These are phyloP conservation scores for Arion vulgaris DNA, from an alignment of 1,140 invertebrate species.

Conservation along the genomic window DNA sequence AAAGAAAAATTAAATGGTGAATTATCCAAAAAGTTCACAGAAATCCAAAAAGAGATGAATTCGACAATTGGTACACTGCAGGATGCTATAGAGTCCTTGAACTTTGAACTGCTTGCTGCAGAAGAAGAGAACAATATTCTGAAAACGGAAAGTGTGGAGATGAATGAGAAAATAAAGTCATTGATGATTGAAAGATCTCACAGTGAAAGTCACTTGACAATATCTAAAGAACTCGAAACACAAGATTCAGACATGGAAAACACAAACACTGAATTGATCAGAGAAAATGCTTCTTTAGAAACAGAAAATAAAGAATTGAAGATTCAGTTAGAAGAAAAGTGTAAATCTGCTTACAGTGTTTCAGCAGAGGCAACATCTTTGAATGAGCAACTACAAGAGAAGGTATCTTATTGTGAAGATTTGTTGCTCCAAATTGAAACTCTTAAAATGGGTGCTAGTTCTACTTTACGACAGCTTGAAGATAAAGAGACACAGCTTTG, in stretches of 20 bases:
- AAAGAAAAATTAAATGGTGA: neutral
- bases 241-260: neutral
- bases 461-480: neutral
- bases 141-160: neutral
- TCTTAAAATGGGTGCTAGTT: neutral
- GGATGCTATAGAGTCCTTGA: conserved; percentile 33
- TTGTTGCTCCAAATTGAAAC: neutral
- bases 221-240: neutral
- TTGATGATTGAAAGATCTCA: neutral
- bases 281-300: neutral
- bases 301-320: neutral
- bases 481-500: neutral
- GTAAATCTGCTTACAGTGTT: neutral
- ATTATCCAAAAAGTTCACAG: neutral
- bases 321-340: neutral
- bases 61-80: conserved; percentile 25
- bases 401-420: neutral
- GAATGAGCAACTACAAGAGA: conserved; percentile 7
- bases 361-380: neutral
- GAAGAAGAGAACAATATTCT: conserved; percentile 14
- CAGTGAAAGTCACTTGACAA: neutral
- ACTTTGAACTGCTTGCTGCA: conserved; percentile 21
- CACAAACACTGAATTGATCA: neutral
- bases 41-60: conserved; percentile 19
- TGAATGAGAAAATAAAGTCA: neutral